Evolutionary conservation across 2,888 invertebrate species (phyloP).

Genomic region (Ligdia adustata): DNA sequence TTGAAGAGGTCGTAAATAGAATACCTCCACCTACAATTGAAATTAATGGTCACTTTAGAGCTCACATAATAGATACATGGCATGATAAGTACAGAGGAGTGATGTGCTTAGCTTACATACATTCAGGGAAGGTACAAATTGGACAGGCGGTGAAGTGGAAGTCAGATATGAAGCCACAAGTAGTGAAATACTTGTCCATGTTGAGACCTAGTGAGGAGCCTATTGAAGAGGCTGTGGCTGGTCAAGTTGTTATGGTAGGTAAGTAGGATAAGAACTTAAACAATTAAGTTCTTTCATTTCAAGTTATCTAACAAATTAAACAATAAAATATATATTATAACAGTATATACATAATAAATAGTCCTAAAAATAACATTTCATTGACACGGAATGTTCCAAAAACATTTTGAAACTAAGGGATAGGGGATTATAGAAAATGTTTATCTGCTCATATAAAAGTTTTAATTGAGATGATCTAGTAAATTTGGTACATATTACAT

Average conservation of each 20-base stretch:
- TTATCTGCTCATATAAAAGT: no score
- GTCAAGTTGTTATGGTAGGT: conserved; percentile 96
- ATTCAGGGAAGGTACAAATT: conserved; percentile 88
- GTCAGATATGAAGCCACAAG: conserved; percentile 89
- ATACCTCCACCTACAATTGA: conserved; percentile 90
- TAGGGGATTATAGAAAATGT: no score
- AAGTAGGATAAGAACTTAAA: conserved; percentile 54
- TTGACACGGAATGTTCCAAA: no score
- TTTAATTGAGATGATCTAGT: no score
- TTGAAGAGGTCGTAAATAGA: conserved; percentile 90
- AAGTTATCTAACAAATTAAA: no score
- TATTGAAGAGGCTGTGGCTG: conserved; percentile 88
- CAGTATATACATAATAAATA: no score
- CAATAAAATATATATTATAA: no score
- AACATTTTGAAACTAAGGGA: no score
- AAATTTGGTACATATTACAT: no score
- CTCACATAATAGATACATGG: conserved; percentile 96
- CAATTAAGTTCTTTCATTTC: no score
- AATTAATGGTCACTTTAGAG: conserved; percentile 86
- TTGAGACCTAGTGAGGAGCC: conserved; percentile 90
- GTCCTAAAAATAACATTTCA: no score
- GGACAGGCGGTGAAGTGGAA: conserved; percentile 91
- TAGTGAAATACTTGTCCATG: conserved; percentile 90
- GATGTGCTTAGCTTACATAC: conserved; percentile 89
- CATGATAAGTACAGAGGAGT: conserved; percentile 95